Evolutionary conservation across 1,140 invertebrate species (phyloP).

Genomic region (Rhyacophila brunnea): DNA sequence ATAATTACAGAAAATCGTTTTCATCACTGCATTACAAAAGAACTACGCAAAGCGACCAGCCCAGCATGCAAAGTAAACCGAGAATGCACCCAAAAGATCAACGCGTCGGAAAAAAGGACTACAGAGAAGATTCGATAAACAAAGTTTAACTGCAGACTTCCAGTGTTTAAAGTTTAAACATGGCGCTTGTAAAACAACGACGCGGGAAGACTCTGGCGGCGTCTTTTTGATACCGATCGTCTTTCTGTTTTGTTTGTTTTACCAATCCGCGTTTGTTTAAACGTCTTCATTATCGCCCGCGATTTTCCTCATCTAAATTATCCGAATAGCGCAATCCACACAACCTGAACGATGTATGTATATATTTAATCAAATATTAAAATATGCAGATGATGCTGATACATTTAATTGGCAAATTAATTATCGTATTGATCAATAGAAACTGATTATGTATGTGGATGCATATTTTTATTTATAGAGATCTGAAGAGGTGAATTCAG

Average conservation of each 20-base stretch:
- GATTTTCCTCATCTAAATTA: constrained; percentile 1
- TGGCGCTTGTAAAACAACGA: background rate
- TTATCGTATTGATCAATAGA: too few relatives aligned
- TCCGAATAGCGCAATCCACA: too few relatives aligned
- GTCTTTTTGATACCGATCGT: constrained; percentile 23
- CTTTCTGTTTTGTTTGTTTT: constrained; percentile 22
- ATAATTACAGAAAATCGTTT: too few relatives aligned
- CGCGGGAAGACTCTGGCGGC: constrained; percentile 6
- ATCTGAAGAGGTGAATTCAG: too few relatives aligned
- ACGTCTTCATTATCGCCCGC: background rate
- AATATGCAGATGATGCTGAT: too few relatives aligned
- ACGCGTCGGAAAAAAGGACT: constrained; percentile 23
- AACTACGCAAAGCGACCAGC: too few relatives aligned
- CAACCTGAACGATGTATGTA: too few relatives aligned
- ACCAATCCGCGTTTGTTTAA: constrained; percentile 18
- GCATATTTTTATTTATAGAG: too few relatives aligned
- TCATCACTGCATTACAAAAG: too few relatives aligned
- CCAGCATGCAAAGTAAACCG: constrained; percentile 10
- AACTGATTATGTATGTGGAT: too few relatives aligned
- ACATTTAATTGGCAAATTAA: too few relatives aligned
- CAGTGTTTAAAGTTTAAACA: constrained; percentile 15
- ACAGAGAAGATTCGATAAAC: constrained; percentile 31
- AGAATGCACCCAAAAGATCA: constrained; percentile 17
- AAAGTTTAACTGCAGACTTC: constrained; percentile 30
- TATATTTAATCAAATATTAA: too few relatives aligned